phyloP scores from a whole-genome alignment of 2,797 vertebrate genomes.

The Acanthurus tractus region DNA sequence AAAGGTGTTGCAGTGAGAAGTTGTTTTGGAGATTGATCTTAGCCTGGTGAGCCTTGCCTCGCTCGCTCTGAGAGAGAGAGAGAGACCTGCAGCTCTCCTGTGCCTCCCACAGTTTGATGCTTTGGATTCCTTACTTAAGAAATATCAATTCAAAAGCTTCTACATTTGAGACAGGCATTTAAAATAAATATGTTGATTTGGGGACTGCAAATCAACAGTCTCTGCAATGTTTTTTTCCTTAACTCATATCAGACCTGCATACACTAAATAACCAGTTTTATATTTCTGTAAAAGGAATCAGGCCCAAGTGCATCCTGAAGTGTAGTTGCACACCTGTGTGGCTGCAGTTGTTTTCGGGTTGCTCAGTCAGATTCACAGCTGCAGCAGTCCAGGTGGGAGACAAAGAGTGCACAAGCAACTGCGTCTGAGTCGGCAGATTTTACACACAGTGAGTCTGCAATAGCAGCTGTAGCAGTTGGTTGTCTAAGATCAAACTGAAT shows the following conservation, averaged over 20 bases:
- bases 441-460: conserved; percentile 54
- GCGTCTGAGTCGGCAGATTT: conserved; percentile 74
- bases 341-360: conserved; percentile 54
- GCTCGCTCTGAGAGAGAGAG: too few species aligned
- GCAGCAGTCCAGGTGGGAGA: conserved; percentile 71
- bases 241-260: background rate
- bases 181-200: conserved; percentile 4
- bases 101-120: background rate
- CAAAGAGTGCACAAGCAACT: conserved; percentile 55
- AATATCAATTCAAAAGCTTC: background rate
- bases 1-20: too few species aligned
- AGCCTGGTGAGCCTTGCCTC: too few species aligned
- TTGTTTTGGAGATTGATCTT: too few species aligned
- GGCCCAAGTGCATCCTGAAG: conserved; percentile 18
- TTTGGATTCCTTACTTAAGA: background rate
- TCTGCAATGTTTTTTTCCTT: background rate
- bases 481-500: conserved; percentile 58
- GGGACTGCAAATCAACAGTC: background rate
- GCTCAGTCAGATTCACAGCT: conserved; percentile 55
- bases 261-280: background rate
- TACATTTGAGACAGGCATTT: background rate
- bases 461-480: conserved; percentile 53
- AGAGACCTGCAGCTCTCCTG: too few species aligned
- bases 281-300: conserved; percentile 1
- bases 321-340: conserved; percentile 42